Conservation (phyloP, 2,113 vertebrate species). For the Ceyx margarethae region DNA sequence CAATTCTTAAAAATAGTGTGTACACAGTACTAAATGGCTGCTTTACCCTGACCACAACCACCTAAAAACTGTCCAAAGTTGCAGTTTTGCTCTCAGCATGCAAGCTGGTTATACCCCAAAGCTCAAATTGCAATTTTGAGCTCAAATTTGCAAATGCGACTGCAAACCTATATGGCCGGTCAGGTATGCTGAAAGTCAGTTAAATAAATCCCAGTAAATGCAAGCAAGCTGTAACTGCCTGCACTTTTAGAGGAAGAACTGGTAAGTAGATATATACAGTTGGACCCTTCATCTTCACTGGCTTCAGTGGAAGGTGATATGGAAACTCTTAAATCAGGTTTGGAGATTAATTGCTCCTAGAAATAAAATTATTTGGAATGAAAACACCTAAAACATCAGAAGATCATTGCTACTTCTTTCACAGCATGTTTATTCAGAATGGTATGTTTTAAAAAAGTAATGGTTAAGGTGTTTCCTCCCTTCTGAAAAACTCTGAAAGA, state of each 20-base stretch:
- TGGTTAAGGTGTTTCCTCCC: not conserved
- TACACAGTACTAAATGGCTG: not conserved
- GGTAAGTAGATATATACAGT: not conserved
- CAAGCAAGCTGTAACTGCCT: not conserved
- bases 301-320: not conserved
- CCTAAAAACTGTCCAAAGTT: not conserved
- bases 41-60: not conserved
- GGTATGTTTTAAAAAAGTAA: not conserved
- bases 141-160: not conserved
- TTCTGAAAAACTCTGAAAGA: not conserved
- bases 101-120: not conserved
- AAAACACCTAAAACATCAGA: not conserved
- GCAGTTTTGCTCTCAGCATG: not conserved
- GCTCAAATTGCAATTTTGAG: not conserved
- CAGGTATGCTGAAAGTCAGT: not conserved
- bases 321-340: not conserved
- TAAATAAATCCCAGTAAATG: not conserved
- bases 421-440: not conserved
- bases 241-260: not conserved
- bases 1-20: not conserved
- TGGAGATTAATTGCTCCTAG: not conserved
- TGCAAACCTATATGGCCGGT: not conserved
- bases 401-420: not conserved
- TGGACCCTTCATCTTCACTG: not conserved
- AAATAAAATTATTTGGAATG: not conserved